Evolutionary conservation across 2,797 vertebrate genomes (phyloP), one percentile per base, ranked within the genome.

Genomic region (Esox lucius): DNA sequence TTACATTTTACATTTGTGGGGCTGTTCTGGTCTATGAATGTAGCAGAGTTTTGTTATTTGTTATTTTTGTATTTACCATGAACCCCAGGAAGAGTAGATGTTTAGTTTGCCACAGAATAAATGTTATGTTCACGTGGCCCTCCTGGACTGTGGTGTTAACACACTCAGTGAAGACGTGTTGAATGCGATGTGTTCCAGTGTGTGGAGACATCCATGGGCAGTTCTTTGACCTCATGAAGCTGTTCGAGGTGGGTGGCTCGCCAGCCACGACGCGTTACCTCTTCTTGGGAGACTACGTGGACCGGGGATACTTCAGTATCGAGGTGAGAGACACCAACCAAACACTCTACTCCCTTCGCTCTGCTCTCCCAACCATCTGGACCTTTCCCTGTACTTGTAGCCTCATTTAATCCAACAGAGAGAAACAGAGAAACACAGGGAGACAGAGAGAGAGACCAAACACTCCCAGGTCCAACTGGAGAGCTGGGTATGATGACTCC

Each of bases 281-380:
- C 84, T 95, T 95, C 87, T 91, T 95, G 1, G 94, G 94, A 69
- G 94, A 95, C 88, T 95, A 95, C 15, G 94, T 95, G 75, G 94
- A 95, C 89, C 94, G 94, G 61, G 94, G 94, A 81, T 95, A 95
- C 91, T 95, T 95, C 92, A 95, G 94, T 91, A 95, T 95, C 83
- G 94, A 95, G 94, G 94, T 94, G 81, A 87, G 81, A 22, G 26
- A 31, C 16, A 48, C 4, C 15, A 35, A 53, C 26, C 16, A 35
- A 71, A 62, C 59, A 4, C 17, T 15, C 49, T 15, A 66, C 16
- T 26, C 26, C 13, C 4, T 19, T 26, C 4, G 7, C 26, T 16
- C 31, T 31, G 26, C 3, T 17, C 61, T 28, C 24, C 1, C 1
- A 66, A 66, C 28, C 26, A 7, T 13, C 42, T 46, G 42, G 42